Percentiles rank a stretch among this genome's conserved stretches.
phyloP scores from a whole-genome alignment of 2,113 vertebrate genomes.

The Myotis yumanensis region DNA sequence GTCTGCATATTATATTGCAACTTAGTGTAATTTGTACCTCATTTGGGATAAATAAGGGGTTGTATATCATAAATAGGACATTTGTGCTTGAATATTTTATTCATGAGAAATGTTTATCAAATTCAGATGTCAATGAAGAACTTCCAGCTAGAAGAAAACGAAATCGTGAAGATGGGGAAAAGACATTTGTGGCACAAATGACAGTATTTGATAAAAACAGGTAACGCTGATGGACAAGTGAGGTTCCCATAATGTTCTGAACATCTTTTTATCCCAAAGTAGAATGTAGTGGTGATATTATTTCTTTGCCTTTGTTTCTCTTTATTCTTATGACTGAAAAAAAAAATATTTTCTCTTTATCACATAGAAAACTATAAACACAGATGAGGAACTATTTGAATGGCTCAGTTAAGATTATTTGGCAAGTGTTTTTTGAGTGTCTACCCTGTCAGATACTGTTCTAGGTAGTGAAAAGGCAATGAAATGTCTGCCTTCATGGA shows the following conservation, averaged over 20 bases:
- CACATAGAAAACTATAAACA: neutral
- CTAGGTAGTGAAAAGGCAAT: neutral
- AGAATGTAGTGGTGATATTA: neutral
- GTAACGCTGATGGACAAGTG: conserved; percentile 80
- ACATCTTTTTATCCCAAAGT: conserved; percentile 43
- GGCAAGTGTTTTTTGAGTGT: conserved; percentile 20
- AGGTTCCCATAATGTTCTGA: neutral
- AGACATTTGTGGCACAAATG: conserved; percentile 97
- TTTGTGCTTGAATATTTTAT: conserved; percentile 51
- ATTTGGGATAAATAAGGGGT: neutral
- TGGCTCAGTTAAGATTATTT: conserved; percentile 42
- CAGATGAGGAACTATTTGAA: neutral
- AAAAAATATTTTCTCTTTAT: conserved; percentile 28
- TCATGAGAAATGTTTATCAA: conserved; percentile 53
- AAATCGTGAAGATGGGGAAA: conserved; percentile 93
- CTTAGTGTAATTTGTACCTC: neutral
- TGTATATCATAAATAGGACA: neutral
- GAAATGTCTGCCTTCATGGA: neutral
- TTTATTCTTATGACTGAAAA: conserved; percentile 13
- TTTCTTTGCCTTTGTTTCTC: conserved; percentile 35
- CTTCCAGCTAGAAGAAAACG: conserved; percentile 93
- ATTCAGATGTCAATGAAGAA: conserved; percentile 94
- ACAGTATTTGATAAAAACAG: conserved; percentile 99
- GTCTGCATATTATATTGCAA: conserved; percentile 8
- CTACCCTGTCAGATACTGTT: neutral